Base-by-base conservation (phyloP, 2,113 vertebrate species). In the Leptobrachium ailaonicum region DNA sequence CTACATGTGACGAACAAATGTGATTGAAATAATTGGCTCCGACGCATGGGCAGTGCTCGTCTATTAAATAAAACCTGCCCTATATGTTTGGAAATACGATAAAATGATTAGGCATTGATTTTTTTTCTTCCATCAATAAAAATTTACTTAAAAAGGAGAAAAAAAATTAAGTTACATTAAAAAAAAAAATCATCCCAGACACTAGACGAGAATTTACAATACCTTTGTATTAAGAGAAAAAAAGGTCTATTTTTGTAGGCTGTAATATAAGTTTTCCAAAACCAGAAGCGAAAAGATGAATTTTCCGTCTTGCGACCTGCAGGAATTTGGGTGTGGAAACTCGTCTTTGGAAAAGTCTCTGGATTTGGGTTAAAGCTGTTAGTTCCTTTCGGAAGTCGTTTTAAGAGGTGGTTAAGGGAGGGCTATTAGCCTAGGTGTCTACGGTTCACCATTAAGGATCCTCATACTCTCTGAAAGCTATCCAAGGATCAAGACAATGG, bases 281-380 rank as follows among this genome's bases (percentile, higher is more conserved):
- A 80, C 72, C 62, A 80, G 78, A 62, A 80, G 41, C 42, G 70
- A 66, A 80, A 4, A 80, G 62, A 67, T 74, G 62, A 73, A 73
- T 67, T 80, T 80, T 80, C 78, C 78, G 13, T 80, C 78, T 41
- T 80, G 71, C 72, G 68, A 80, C 78, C 78, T 80, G 71, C 62
- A 80, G 78, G 78, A 80, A 80, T 80, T 80, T 80, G 71, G 78
- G 78, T 80, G 78, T 80, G 78, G 64, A 80, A 56, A 73, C 53
- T 74, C 78, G 20, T 80, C 62, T 47, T 79, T 66, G 77, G 77
- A 71, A 79, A 79, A 54, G 58, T 66, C 72, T 80, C 41, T 80
- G 78, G 78, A 58, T 41, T 10, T n/a, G 43, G 62, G 67, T 73
- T 73, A 80, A 80, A 80, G 71, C 63, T 32, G 63, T 68, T 67